A percentile compares a stretch with the other conserved stretches of the same genome.
Evolutionary conservation across 2,113 vertebrate genomes (phyloP).

Genomic region (Dicerorhinus sumatrensis): DNA sequence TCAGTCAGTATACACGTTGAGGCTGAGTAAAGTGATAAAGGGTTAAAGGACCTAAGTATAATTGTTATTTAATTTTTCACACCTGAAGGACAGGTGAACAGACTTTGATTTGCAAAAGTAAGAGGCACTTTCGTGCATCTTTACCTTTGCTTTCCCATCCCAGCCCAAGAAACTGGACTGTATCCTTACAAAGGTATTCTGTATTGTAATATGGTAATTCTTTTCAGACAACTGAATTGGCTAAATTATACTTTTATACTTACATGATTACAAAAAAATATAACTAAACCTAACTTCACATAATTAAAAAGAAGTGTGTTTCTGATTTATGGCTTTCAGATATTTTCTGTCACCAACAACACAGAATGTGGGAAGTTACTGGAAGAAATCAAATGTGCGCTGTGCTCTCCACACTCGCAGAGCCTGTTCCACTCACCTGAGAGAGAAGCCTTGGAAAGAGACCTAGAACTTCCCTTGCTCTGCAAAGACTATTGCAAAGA

Average conservation of each 20-base stretch:
- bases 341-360: conserved; percentile 97
- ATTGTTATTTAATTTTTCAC: conserved; percentile 41
- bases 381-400: conserved; percentile 98
- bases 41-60: not conserved
- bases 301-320: conserved; percentile 74
- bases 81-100: not conserved
- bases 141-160: not conserved
- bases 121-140: not conserved
- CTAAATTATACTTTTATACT: conserved; percentile 46
- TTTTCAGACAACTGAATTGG: not conserved
- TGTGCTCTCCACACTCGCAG: conserved; percentile 97
- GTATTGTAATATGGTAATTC: not conserved
- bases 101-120: conserved; percentile 42
- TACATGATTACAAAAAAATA: not conserved
- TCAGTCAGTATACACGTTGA: not conserved
- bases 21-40: not conserved
- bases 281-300: not conserved
- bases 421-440: conserved; percentile 94
- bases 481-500: conserved; percentile 99
- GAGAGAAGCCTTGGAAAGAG: conserved; percentile 92
- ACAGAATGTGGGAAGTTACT: conserved; percentile 97
- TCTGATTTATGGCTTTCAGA: conserved; percentile 92
- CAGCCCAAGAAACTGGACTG: not conserved
- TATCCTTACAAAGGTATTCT: not conserved
- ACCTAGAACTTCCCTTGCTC: conserved; percentile 93